Evolutionary conservation across 2,888 invertebrate species (phyloP), one percentile per base, ranked within the genome.

Genomic region (Drosophila putrida): DNA sequence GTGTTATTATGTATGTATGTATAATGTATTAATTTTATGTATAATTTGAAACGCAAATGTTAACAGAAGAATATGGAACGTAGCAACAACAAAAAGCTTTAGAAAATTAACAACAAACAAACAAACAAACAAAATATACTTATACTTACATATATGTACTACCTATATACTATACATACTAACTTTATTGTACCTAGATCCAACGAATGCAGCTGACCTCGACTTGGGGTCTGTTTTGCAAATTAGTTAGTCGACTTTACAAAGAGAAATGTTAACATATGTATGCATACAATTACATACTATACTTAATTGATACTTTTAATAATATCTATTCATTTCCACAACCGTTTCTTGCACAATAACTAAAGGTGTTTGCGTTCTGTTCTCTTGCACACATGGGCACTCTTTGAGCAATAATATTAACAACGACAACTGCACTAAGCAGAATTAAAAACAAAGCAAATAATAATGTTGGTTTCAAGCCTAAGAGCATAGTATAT

Each of bases 11-110:
- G 59, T 67, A 65, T 54, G 31, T 31, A 68, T 43, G 47, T 50
- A 43, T 49, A 38, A 20, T 55, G 47, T 55, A 59, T 39, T 58
- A 41, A 46, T 43, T 49, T 47, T 50, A 57, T 61, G 47, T 46
- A 35, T 49, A 66, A 53, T 53, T 57, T 31, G 53, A 46, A 66
- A 71, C 39, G 44, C 10, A 44, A 54, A 73, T 75, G 62, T 73
- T 73, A 73, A 75, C 76, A 71, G 44, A 35, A 43, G 31, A 31
- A 62, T 20, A 78, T 60, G 61, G 57, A 74, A 72, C 49, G 36
- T 41, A 33, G 41, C 54, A 57, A 41, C 59, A 73, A 74, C 41
- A 47, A 38, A 78, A 68, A 75, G 78, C 75, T 75, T 75, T 78
- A 75, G 59, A 53, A 35, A 39, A 62, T 78, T 55, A 78, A 43